Percentiles rank a stretch among this genome's conserved stretches.
Evolutionary conservation across 1,140 invertebrate species (phyloP).

Genomic region (Heterodera schachtii): DNA sequence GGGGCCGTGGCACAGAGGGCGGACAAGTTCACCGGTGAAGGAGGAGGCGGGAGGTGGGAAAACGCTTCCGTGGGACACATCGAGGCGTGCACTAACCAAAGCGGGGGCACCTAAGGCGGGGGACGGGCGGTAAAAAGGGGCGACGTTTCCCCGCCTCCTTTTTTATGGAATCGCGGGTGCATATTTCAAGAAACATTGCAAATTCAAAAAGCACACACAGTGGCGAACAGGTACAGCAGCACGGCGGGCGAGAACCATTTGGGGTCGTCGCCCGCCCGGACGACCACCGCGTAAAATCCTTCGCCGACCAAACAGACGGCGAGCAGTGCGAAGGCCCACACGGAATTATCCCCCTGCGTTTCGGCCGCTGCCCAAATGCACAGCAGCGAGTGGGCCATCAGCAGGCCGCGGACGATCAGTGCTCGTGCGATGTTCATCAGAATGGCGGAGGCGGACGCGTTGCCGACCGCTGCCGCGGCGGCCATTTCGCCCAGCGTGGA

Average conservation of each 20-base stretch:
- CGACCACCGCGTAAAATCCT: constrained; percentile 58
- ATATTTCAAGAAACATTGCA: not conserved
- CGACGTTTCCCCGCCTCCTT: not conserved
- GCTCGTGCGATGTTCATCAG: constrained; percentile 55
- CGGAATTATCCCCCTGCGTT: constrained; percentile 46
- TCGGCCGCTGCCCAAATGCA: constrained; percentile 54
- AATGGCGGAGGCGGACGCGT: constrained; percentile 21
- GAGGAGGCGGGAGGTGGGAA: constrained; percentile 1
- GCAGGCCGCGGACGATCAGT: constrained; percentile 54
- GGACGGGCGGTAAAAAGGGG: no score
- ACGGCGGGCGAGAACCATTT: constrained; percentile 64
- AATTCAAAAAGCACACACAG: constrained; percentile 17
- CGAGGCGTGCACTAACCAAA: constrained; percentile 59
- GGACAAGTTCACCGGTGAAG: constrained; percentile 2
- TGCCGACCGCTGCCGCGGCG: constrained; percentile 1
- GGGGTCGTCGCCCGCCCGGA: constrained; percentile 63
- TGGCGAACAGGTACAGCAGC: constrained; percentile 62
- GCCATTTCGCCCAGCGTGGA: constrained; percentile 5
- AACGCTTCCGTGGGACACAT: constrained; percentile 47
- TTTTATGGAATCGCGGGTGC: not conserved
- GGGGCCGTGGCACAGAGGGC: constrained; percentile 7
- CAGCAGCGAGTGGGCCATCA: constrained; percentile 59
- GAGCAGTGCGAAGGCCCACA: constrained; percentile 64
- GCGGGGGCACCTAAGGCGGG: constrained; percentile 51
- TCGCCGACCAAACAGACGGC: constrained; percentile 62